Evolutionary conservation across 2,888 invertebrate genomes (phyloP), one percentile per base, ranked within the genome.

Genomic region (Trachelus troglodyta): DNA sequence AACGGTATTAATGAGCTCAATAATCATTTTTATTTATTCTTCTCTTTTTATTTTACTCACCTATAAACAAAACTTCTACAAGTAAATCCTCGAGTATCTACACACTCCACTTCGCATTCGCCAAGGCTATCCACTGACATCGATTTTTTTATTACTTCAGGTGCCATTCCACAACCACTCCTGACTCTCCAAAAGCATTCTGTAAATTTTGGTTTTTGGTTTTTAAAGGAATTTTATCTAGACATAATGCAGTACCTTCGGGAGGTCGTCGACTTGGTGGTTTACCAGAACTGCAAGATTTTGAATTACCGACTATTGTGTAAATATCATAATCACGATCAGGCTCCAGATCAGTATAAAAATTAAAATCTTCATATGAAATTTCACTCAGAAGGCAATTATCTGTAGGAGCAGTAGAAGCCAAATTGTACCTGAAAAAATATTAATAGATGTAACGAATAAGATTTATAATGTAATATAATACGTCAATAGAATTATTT

Each of bases 161-260:
- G 94, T 23, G 94, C 94, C 77, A 97, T 94, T 3, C 95, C 93
- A 1, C 95, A 94, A 0, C 95, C 95, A 75, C 96, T 96, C 12
- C 96, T 93, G 0, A 96, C 95, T 83, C 97, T 94, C 94, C 96
- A 96, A 90, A 97, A 97, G 87, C 97, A 97, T 90, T 97, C 97
- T 97, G 89, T 9, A 80, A 83, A 76, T 69, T 78, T 79, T 6
- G 23, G 1, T 9, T 56, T 23, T 56, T 9, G 1, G 23, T 56
- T 56, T 40, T 56, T 23, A 23, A 23, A 23, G 73, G 69, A 40
- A 75, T 31, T 69, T 75, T 79, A 75, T 74, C 3, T 11, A 69
- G 37, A 31, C 74, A 30, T 0, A 87, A 85, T 23, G 56, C 75
- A 34, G 33, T 83, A 85, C 87, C 87, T 81, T 89, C 89, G 35